Conservation (phyloP, 1,140 invertebrate species). For the Sitobion miscanthi region DNA sequence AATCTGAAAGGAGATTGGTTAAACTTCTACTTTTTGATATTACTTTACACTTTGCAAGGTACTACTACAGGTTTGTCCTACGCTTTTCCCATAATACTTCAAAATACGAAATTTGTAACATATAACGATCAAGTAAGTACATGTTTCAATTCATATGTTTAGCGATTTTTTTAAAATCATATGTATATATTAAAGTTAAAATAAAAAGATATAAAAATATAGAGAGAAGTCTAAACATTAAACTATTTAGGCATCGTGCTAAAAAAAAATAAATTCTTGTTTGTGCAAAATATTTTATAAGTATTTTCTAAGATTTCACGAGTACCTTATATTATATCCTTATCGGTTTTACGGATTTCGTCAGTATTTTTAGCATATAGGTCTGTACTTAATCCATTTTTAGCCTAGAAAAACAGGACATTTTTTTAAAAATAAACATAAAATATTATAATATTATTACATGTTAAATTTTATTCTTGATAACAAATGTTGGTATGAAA, state of each 20-base stretch:
- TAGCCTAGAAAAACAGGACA: too few relatives aligned
- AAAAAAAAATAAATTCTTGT: neutral
- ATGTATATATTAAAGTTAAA: neutral
- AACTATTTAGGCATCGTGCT: neutral
- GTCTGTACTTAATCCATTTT: too few relatives aligned
- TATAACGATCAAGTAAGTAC: conserved; percentile 78
- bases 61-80: conserved; percentile 94
- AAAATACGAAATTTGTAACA: conserved; percentile 81
- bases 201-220: neutral
- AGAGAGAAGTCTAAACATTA: neutral
- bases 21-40: conserved; percentile 85
- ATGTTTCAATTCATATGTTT: neutral
- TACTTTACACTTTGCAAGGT: conserved; percentile 93
- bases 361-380: too few relatives aligned
- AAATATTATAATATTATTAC: too few relatives aligned
- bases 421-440: too few relatives aligned
- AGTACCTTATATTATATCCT: too few relatives aligned
- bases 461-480: neutral
- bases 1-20: conserved; percentile 69
- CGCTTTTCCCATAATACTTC: conserved; percentile 93
- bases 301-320: too few relatives aligned
- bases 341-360: too few relatives aligned
- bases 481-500: neutral
- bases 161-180: neutral
- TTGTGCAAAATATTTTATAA: too few relatives aligned